Conservation (phyloP, 2,113 vertebrate species). For the Heloderma charlesbogerti region DNA sequence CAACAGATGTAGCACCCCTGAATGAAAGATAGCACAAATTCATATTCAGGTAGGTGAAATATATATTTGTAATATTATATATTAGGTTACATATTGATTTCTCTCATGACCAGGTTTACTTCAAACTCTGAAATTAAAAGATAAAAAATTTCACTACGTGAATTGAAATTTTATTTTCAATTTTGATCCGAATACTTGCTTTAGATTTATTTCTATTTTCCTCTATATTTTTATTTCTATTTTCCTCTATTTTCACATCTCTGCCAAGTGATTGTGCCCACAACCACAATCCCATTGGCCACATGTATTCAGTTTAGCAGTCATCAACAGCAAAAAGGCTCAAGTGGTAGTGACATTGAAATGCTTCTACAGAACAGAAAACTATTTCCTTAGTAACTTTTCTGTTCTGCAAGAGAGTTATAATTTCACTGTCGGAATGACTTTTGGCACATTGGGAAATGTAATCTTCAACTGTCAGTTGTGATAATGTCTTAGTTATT, state of each 20-base stretch:
- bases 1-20: constrained; percentile 90
- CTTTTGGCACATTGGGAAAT: not conserved
- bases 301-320: not conserved
- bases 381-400: not conserved
- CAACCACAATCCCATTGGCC: not conserved
- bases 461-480: not conserved
- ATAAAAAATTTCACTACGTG: not conserved
- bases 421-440: constrained; percentile 12
- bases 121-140: not conserved
- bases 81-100: not conserved
- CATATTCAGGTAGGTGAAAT: not conserved
- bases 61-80: constrained; percentile 32
- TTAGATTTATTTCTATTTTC: not conserved
- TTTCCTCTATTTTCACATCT: not conserved
- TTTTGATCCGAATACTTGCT: not conserved
- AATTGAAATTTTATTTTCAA: not conserved
- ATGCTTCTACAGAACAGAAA: not conserved
- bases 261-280: not conserved
- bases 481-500: not conserved
- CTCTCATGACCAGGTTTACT: not conserved
- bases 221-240: not conserved
- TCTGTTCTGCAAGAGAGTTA: not conserved
- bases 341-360: not conserved
- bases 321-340: not conserved
- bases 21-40: constrained; percentile 51